Evolutionary conservation across 1,140 invertebrate species (phyloP).

Genomic region (Pseudomyrmex gracilis): DNA sequence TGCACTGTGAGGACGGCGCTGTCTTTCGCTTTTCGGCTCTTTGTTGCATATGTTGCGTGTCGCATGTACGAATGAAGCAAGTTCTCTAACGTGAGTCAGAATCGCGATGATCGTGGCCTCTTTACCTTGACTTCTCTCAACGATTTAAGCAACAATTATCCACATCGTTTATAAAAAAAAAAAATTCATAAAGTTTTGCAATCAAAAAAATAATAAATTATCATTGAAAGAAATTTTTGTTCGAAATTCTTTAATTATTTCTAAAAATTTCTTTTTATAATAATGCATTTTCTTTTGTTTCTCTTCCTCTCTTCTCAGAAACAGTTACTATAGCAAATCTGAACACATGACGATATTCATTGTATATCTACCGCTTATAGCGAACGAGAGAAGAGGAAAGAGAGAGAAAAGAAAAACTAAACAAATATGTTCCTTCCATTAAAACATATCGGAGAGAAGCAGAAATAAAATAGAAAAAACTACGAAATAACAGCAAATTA

Average conservation of each 20-base stretch:
- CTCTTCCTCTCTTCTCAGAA: not conserved
- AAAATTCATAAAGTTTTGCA: not conserved
- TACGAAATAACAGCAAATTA: conserved; percentile 25
- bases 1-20: conserved; percentile 9
- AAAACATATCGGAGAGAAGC: conserved; percentile 54
- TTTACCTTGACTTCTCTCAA: conserved; percentile 79
- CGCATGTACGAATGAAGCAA: conserved; percentile 14
- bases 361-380: not conserved
- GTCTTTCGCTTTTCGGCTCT: conserved; percentile 26
- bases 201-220: not conserved
- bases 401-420: conserved; percentile 14
- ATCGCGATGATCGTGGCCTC: conserved; percentile 74
- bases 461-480: conserved; percentile 21
- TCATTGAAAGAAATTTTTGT: too few relatives aligned
- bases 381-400: not conserved
- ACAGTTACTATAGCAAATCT: not conserved
- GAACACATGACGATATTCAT: not conserved
- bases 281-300: too few relatives aligned
- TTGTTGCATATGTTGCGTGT: conserved; percentile 30
- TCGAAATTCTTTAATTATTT: too few relatives aligned
- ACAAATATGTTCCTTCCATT: conserved; percentile 37
- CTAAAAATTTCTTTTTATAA: too few relatives aligned
- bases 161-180: not conserved
- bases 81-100: conserved; percentile 49
- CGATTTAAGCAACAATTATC: not conserved